Percentiles rank a stretch among this genome's conserved stretches.
phyloP scores from a whole-genome alignment of 2,888 invertebrate species.

The Sinodicranocentrus sp. region DNA sequence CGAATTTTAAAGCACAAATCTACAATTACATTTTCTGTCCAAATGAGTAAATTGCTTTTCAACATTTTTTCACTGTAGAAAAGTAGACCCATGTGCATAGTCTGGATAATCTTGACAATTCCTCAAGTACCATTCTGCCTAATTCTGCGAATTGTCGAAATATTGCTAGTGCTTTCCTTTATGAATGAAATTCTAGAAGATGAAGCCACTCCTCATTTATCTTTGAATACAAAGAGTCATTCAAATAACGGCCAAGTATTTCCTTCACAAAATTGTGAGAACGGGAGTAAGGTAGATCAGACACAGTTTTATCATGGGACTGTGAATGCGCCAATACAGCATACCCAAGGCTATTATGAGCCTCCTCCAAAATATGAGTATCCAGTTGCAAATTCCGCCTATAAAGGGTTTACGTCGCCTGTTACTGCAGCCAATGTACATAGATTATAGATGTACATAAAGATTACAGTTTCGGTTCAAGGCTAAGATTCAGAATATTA shows the following conservation, averaged over 20 bases:
- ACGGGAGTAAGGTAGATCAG: neutral
- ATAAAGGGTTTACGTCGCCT: too few relatives aligned
- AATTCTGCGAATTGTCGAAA: constrained; percentile 1
- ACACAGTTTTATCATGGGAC: neutral
- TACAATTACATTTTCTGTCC: too few relatives aligned
- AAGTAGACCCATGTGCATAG: neutral
- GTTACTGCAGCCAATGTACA: too few relatives aligned
- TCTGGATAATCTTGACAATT: constrained; percentile 13
- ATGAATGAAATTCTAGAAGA: neutral
- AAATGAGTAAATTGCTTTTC: neutral
- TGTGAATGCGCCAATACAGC: neutral
- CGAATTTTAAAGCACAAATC: too few relatives aligned
- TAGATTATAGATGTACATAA: too few relatives aligned
- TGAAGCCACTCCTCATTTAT: neutral
- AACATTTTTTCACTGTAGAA: neutral
- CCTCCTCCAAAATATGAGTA: constrained; percentile 10
- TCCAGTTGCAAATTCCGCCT: neutral
- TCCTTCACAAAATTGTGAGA: neutral
- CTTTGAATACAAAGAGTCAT: neutral
- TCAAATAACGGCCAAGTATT: neutral
- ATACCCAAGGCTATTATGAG: neutral
- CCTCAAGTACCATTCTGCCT: neutral
- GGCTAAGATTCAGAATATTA: too few relatives aligned
- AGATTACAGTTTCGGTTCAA: too few relatives aligned
- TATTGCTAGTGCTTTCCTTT: neutral